Evolutionary conservation across 2,888 invertebrate genomes (phyloP).

Genomic region (Crioceris asparagi): DNA sequence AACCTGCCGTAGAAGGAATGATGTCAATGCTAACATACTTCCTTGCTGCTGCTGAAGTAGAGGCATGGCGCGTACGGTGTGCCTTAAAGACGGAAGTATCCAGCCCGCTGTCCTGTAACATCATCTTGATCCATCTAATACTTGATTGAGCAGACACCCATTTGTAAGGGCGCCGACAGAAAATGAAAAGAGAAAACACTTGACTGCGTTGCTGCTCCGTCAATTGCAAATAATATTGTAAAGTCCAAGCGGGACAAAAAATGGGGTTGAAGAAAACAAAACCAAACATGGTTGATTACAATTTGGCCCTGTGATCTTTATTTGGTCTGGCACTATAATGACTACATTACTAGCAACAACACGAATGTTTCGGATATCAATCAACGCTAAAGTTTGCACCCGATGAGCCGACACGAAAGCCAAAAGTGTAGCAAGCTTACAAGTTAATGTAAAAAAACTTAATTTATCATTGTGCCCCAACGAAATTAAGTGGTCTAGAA

Average conservation of each 20-base stretch:
- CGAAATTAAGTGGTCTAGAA: slow-evolving; percentile 1
- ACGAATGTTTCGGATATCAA: slow-evolving; percentile 5
- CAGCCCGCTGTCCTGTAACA: slow-evolving; percentile 16
- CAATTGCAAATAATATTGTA: slow-evolving; percentile 8
- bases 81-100: slow-evolving; percentile 18
- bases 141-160: slow-evolving; percentile 6
- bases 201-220: slow-evolving; percentile 4
- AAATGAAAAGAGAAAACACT: background rate
- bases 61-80: slow-evolving; percentile 21
- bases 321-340: slow-evolving; percentile 8
- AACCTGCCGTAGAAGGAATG: slow-evolving; percentile 19
- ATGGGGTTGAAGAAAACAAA: slow-evolving; percentile 11
- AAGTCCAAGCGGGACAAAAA: slow-evolving; percentile 10
- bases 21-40: slow-evolving; percentile 17
- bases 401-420: slow-evolving; percentile 9
- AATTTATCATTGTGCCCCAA: background rate
- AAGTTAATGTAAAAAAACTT: too few species aligned
- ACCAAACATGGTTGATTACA: slow-evolving; percentile 9
- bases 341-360: slow-evolving; percentile 1
- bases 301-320: slow-evolving; percentile 9
- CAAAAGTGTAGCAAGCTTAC: slow-evolving; percentile 8
- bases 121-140: slow-evolving; percentile 11
- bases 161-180: background rate
- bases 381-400: slow-evolving; percentile 9
- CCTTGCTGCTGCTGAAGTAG: slow-evolving; percentile 20